These are phyloP conservation scores for Exocentrus adspersus DNA, from an alignment of 2,888 invertebrate genomes.

Conservation along the genomic window DNA sequence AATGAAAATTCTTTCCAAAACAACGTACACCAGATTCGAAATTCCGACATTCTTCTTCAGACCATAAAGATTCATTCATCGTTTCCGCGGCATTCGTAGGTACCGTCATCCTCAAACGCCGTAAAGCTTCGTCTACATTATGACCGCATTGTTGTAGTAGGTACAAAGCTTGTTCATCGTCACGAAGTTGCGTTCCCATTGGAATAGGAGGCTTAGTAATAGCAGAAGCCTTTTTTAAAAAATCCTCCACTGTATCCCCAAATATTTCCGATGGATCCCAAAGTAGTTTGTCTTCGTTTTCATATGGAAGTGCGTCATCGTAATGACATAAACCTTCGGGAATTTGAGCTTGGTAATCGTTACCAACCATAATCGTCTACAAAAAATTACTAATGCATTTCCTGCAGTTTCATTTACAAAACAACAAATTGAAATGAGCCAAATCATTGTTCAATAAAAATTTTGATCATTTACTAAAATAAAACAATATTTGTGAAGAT, in stretches of 20 bases:
- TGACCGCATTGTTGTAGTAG: constrained; percentile 93
- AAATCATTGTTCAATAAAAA: no score
- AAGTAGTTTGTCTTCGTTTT: constrained; percentile 93
- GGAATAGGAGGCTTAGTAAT: constrained; percentile 69
- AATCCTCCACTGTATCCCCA: constrained; percentile 81
- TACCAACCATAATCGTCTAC: constrained; percentile 92
- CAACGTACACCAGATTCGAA: constrained; percentile 95
- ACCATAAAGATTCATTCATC: constrained; percentile 82
- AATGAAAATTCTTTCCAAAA: constrained; percentile 96
- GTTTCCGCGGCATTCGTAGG: constrained; percentile 72
- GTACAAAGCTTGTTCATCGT: constrained; percentile 91
- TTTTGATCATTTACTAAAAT: no score
- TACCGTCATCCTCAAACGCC: constrained; percentile 68
- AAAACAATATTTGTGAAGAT: no score
- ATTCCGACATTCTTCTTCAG: constrained; percentile 95
- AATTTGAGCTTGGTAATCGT: constrained; percentile 92
- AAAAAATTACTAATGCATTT: constrained; percentile 27
- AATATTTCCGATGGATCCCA: constrained; percentile 89
- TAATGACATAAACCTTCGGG: constrained; percentile 92
- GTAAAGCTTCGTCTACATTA: constrained; percentile 91
- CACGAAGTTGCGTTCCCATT: constrained; percentile 80
- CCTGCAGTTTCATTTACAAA: no score
- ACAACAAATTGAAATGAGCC: no score
- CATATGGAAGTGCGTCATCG: constrained; percentile 93
- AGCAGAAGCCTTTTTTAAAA: constrained; percentile 71